These are phyloP conservation scores for Acrocephalus scirpaceus DNA, from an alignment of 2,797 vertebrate genomes.

Conservation along the genomic window DNA sequence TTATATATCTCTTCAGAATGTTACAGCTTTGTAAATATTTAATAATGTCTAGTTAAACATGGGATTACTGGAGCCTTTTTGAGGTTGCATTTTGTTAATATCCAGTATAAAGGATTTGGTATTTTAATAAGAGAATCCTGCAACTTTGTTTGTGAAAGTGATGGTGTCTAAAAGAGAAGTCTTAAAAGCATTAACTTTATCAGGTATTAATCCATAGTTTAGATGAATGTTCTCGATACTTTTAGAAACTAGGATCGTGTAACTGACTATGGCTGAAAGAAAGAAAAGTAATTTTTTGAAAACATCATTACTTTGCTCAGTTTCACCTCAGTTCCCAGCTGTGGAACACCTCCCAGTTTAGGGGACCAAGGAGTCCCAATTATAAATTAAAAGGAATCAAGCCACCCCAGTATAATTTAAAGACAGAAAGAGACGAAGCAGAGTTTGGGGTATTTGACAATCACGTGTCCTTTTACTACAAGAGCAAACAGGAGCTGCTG, in stretches of 20 bases:
- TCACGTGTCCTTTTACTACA: fast-evolving
- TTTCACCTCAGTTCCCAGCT: background rate
- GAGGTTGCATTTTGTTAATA: slow-evolving; percentile 1
- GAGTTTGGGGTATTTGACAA: background rate
- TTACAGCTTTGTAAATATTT: slow-evolving; percentile 38
- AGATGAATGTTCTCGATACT: background rate
- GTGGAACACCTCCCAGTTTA: background rate
- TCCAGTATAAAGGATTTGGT: background rate
- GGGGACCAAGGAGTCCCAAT: background rate
- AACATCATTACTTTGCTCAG: background rate
- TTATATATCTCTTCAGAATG: background rate
- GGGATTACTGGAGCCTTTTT: background rate
- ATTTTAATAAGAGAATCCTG: background rate
- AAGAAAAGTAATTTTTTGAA: background rate
- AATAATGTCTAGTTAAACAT: background rate
- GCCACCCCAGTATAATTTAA: background rate
- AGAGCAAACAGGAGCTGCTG: background rate
- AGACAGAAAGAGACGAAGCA: background rate
- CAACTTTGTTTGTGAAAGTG: background rate
- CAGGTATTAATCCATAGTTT: background rate
- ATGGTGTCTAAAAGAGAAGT: background rate
- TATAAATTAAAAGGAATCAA: background rate
- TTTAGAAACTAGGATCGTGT: background rate
- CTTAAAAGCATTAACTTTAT: background rate
- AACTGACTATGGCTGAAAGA: background rate